Conservation (phyloP, 2,888 invertebrate species). For the Meandrusa payeni region DNA sequence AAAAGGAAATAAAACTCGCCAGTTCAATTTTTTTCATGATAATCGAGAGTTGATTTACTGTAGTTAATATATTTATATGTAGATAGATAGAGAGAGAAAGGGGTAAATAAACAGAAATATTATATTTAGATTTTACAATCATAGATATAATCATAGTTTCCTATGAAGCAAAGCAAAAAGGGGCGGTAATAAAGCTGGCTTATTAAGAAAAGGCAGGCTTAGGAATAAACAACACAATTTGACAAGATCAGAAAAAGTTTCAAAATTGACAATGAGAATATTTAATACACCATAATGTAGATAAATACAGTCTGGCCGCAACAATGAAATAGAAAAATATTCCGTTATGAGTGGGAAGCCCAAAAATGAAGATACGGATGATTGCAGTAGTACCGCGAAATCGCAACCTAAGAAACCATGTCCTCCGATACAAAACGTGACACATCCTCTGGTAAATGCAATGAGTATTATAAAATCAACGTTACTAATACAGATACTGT, state of each 20-base stretch:
- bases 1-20: slow-evolving; percentile 21
- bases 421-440: slow-evolving; percentile 51
- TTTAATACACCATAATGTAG: slow-evolving; percentile 23
- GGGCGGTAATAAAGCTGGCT: background rate
- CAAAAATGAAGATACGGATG: slow-evolving; percentile 36
- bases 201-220: background rate
- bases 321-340: slow-evolving; percentile 29
- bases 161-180: no score
- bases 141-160: background rate
- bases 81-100: no score
- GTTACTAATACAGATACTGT: no score
- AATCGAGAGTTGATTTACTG: no score
- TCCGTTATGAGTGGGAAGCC: slow-evolving; percentile 54
- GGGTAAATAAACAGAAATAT: no score
- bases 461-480: no score
- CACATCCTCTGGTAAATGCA: slow-evolving; percentile 68
- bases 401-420: slow-evolving; percentile 39
- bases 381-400: slow-evolving; percentile 44
- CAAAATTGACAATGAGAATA: slow-evolving; percentile 18
- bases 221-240: slow-evolving; percentile 25
- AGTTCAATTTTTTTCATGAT: no score
- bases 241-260: slow-evolving; percentile 28
- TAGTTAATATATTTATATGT: no score
- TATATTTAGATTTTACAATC: no score
- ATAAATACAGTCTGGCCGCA: slow-evolving; percentile 32